These are phyloP conservation scores for Apis dorsata DNA, from an alignment of 1,140 invertebrate species.

Conservation along the genomic window DNA sequence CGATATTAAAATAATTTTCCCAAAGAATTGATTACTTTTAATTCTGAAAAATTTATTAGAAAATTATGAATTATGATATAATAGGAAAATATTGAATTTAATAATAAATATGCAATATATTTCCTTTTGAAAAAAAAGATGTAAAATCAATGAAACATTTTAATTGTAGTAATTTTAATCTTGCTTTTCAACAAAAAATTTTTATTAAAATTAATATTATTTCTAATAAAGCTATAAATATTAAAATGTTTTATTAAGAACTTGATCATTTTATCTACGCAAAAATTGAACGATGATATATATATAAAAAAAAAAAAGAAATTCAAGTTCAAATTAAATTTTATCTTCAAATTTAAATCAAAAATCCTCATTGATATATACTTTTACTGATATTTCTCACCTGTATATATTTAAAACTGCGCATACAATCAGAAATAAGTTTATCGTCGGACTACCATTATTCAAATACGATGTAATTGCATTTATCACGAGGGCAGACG, in stretches of 20 bases:
- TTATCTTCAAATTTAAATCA: not conserved
- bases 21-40: not conserved
- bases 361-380: not conserved
- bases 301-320: not conserved
- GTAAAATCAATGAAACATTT: too few species aligned
- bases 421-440: not conserved
- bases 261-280: too few species aligned
- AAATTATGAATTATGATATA: too few species aligned
- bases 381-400: not conserved
- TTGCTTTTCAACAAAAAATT: too few species aligned
- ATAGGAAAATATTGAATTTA: not conserved
- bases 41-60: not conserved
- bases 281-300: not conserved
- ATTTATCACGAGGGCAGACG: constrained; percentile 22
- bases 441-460: constrained; percentile 3
- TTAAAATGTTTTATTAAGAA: too few species aligned
- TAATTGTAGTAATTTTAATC: too few species aligned
- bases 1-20: too few species aligned
- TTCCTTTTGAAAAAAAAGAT: not conserved
- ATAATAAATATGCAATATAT: not conserved
- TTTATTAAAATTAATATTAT: too few species aligned
- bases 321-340: not conserved
- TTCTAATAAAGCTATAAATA: too few species aligned
- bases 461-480: constrained; percentile 2
- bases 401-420: not conserved